Evolutionary conservation across 2,797 vertebrate species (phyloP), one percentile per base, ranked within the genome.

Genomic region (Acanthurus tractus): DNA sequence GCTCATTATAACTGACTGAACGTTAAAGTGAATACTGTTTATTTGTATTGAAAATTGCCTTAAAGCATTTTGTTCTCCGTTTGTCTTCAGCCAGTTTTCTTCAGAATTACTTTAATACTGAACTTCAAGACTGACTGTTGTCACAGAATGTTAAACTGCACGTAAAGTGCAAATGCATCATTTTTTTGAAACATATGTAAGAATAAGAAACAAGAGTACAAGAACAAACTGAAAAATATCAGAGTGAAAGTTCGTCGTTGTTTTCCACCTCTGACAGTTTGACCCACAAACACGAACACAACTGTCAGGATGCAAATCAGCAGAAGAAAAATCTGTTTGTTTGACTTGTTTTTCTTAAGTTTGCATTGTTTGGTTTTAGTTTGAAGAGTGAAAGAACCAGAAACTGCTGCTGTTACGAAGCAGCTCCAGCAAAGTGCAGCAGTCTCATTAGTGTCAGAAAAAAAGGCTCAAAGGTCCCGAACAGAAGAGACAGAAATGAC

Each of bases 151-250:
- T 34, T 6, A 34, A 34, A 34, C 29, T 34, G 6, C 29, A 34
- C 29, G 6, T 34, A 34, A 34, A 34, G 29, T 34, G 29, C 29
- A 34, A 34, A 34, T 34, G 29, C 29, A 34, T 34, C 29, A 34
- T 34, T 34, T 34, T 6, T 34, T 34, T 34, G 29, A 34, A 34
- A 34, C 29, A 6, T 1, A 6, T 34, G 29, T 34, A 1, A 34
- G 29, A 6, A 34, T 34, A 34, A 34, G 29, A 34, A 34, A 34
- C 29, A 34, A 34, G 29, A 50, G 25, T 22, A 64, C 6, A 66
- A 66, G 11, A 20, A 34, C 17, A 65, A 20, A 3, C 63, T 66
- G 63, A 36, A 13, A n/a, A 53, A 40, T 48, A 49, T 45, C 36
- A 12, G 8, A 53, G 15, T 23, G 7, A 45, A n/a, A 25, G 22